Base-by-base conservation (phyloP, 2,888 invertebrate species). In the Leptinotarsa tumamoca region DNA sequence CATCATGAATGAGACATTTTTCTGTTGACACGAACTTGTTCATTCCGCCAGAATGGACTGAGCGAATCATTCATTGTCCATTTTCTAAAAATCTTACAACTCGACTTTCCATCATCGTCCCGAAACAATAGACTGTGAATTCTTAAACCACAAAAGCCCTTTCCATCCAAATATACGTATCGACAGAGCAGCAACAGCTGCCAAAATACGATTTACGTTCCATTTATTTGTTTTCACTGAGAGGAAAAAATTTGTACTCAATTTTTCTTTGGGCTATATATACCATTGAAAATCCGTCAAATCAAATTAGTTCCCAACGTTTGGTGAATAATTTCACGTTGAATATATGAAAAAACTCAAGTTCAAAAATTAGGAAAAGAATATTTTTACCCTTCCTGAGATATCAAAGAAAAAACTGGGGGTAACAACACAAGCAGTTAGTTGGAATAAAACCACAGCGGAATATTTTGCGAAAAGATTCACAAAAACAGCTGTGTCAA, bases 161-260 rank as follows among this genome's bases (percentile, higher is more conserved):
- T 72, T 71, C 54, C 58, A 73, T 72, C 74, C 77, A 52, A 72
- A 79, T 43, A 72, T 63, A 27, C 17, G 18, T 51, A 27, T 63
- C 73, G 80, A 80, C 77, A 78, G 76, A 75, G 78, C 80, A 77
- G 78, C 76, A 79, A 73, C 76, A 80, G 80, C 80, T 80, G 80
- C 80, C 79, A 79, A 68, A 77, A 73, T 76, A 79, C 76, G 56
- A 71, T 68, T 72, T 69, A 61, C 71, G n/a, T 52, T n/a, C 17
- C 43, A 43, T 43, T 43, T 1, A 33, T 5, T 33, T 15, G 52
- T 72, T 68, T 17, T 67, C 67, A 69, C 7, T 52, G n/a, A 52
- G 23, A 66, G 69, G 43, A 67, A 68, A 68, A 66, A 74, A 70
- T 78, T 80, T 80, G 80, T 79, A 79, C 79, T 80, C 52, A 69